A percentile compares a stretch with the other conserved stretches of the same genome.
These are phyloP conservation scores for Sapayoa aenigma DNA, from an alignment of 2,113 vertebrate species.

Conservation along the genomic window DNA sequence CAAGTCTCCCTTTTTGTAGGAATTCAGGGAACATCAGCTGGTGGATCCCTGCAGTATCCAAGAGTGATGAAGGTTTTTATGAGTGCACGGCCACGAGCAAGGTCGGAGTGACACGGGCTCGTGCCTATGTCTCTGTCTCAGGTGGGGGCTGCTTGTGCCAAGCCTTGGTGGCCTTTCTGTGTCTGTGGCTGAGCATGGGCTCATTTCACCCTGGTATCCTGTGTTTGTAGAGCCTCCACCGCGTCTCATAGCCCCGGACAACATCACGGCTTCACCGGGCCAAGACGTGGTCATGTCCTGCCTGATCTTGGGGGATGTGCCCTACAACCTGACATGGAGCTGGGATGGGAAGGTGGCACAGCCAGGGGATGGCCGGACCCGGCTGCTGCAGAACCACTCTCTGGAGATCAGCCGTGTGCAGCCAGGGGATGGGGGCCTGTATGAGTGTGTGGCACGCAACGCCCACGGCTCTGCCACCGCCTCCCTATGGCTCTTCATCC, in stretches of 20 bases:
- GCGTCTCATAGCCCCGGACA: slow-evolving; percentile 66
- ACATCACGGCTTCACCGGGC: slow-evolving; percentile 81
- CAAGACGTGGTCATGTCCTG: slow-evolving; percentile 80
- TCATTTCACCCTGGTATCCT: not conserved
- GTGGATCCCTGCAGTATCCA: slow-evolving; percentile 79
- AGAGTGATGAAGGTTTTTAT: slow-evolving; percentile 81
- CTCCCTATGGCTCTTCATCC: slow-evolving; percentile 82
- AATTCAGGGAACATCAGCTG: slow-evolving; percentile 81
- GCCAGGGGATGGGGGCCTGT: slow-evolving; percentile 76
- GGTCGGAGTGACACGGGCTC: slow-evolving; percentile 76
- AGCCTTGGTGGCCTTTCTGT: rapidly evolving
- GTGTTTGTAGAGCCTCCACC: slow-evolving; percentile 79
- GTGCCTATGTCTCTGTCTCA: slow-evolving; percentile 77
- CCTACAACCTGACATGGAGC: slow-evolving; percentile 89
- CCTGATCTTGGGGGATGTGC: slow-evolving; percentile 70
- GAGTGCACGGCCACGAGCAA: slow-evolving; percentile 83
- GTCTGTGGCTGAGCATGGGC: rapidly evolving
- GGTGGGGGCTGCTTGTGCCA: slow-evolving; percentile 62
- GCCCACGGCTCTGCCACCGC: slow-evolving; percentile 69
- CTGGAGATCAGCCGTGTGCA: slow-evolving; percentile 75
- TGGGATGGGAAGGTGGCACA: slow-evolving; percentile 66
- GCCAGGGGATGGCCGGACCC: slow-evolving; percentile 35
- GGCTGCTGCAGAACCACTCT: slow-evolving; percentile 72
- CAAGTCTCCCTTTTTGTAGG: slow-evolving; percentile 58
- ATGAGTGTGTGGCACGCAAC: slow-evolving; percentile 80